These are phyloP conservation scores for Gymnoscelis rufifasciata DNA, from an alignment of 2,888 invertebrate species.

Conservation along the genomic window DNA sequence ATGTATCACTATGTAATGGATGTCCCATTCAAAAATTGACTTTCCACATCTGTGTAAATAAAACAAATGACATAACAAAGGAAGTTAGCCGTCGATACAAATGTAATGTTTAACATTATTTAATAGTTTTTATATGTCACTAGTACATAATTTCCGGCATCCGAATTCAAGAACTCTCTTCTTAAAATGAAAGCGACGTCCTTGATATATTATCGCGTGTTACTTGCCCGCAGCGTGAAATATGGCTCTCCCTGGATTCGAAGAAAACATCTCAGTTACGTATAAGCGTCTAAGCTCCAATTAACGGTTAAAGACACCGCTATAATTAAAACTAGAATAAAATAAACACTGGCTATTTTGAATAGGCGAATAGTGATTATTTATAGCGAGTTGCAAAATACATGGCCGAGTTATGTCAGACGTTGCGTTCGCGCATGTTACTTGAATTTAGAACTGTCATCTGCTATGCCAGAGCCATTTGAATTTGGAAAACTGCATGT, in stretches of 20 bases:
- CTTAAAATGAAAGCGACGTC: conserved; percentile 36
- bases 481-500: conserved; percentile 13
- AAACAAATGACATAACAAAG: neutral
- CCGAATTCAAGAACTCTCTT: conserved; percentile 15
- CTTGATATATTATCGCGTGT: conserved; percentile 47
- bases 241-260: conserved; percentile 27
- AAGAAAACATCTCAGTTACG: conserved; percentile 35
- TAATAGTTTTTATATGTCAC: conserved; percentile 28
- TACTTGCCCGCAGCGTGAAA: conserved; percentile 32
- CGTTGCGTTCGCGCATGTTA: conserved; percentile 37
- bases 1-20: too few species aligned
- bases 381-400: conserved; percentile 72
- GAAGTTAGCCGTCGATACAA: neutral
- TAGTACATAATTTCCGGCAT: conserved; percentile 32
- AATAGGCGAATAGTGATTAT: conserved; percentile 59
- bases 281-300: conserved; percentile 54
- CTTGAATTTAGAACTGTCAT: conserved; percentile 36
- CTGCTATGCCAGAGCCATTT: conserved; percentile 16
- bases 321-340: conserved; percentile 63
- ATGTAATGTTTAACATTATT: neutral
- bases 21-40: too few species aligned
- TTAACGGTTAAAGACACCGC: conserved; percentile 74
- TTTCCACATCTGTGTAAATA: neutral
- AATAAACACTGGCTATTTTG: conserved; percentile 66
- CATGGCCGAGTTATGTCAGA: conserved; percentile 76